Base-by-base conservation (phyloP, 2,797 vertebrate genomes). In the Sebastes taczanowskii region DNA sequence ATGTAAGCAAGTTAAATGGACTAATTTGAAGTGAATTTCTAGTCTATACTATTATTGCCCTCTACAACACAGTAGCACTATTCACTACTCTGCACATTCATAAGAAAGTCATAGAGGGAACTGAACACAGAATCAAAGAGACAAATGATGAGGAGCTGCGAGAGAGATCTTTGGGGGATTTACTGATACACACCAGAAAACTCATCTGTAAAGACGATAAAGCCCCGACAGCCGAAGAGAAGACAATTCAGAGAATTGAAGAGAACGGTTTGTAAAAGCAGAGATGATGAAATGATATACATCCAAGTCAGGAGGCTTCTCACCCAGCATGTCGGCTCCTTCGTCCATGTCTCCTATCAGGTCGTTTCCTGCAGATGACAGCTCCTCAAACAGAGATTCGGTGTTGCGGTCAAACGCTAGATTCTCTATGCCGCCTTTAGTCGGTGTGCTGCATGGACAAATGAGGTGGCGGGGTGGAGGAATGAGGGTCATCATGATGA, bases 341-440 rank as follows among this genome's bases (percentile, higher is more conserved):
- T 99, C 98, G 70, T 99, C 98, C 86, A 99, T 94, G 65, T 99
- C 98, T 89, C 96, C 97, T 77, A 99, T 98, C 71, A 98, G 94
- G 92, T 98, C 97, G 32, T 97, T 98, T 66, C 97, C 98, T 73
- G 98, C 98, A 68, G 98, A 99, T 2, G 98, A 99, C 83, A 99
- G 94, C 93, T 99, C 98, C 91, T 98, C 98, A 86, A 99, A 99
- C 81, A 99, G 95, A 76, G 98, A 99, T 42, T 99, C 98, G 0
- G 98, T 99, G 94, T 99, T 99, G 2, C 98, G 97, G 94, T 98
- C 96, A 77, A 99, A 99, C 0, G 95, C 97, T 88, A 97, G 95
- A 92, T 98, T 99, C 92, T 99, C 98, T 25, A 98, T 95, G 10
- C 93, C 92, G 3, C 96, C 96, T 96, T 98, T 98, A 87, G 96